Conservation (phyloP, 2,888 invertebrate species). For the Stomorhina lunata region DNA sequence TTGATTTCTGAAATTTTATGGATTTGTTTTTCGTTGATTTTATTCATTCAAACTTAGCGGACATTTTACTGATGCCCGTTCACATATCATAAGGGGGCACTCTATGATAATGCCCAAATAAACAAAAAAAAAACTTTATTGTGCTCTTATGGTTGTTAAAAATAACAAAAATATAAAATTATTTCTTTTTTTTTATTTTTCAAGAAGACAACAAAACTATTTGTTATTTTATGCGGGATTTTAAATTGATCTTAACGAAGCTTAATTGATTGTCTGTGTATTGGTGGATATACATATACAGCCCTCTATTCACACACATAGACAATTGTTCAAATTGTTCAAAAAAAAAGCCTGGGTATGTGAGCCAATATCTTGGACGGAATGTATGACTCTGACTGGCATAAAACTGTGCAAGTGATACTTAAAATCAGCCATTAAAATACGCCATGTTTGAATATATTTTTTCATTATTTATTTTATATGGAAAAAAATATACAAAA, state of each 20-base stretch:
- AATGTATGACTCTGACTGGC: slow-evolving; percentile 39
- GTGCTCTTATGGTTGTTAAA: slow-evolving; percentile 40
- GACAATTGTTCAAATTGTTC: neutral
- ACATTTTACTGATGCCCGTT: slow-evolving; percentile 37
- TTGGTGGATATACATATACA: slow-evolving; percentile 70
- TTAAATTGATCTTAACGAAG: slow-evolving; percentile 81
- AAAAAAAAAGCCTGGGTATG: slow-evolving; percentile 16
- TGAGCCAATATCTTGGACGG: slow-evolving; percentile 22
- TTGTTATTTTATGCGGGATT: slow-evolving; percentile 80
- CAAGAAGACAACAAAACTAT: slow-evolving; percentile 73
- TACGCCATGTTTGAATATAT: slow-evolving; percentile 75
- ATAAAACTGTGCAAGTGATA: slow-evolving; percentile 60
- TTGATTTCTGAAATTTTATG: slow-evolving; percentile 19
- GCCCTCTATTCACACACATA: slow-evolving; percentile 4
- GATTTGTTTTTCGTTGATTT: neutral
- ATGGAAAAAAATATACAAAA: slow-evolving; percentile 59
- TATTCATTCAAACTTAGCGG: neutral
- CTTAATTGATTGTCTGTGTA: slow-evolving; percentile 79
- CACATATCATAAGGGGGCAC: slow-evolving; percentile 43
- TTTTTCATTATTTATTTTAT: slow-evolving; percentile 63
- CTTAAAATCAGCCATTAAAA: slow-evolving; percentile 65
- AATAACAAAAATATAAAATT: slow-evolving; percentile 48
- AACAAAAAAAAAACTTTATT: slow-evolving; percentile 49
- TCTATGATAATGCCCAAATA: slow-evolving; percentile 35
- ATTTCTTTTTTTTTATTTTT: slow-evolving; percentile 62